These are phyloP conservation scores for Jacana jacana DNA, from an alignment of 2,113 vertebrate genomes.

Conservation along the genomic window DNA sequence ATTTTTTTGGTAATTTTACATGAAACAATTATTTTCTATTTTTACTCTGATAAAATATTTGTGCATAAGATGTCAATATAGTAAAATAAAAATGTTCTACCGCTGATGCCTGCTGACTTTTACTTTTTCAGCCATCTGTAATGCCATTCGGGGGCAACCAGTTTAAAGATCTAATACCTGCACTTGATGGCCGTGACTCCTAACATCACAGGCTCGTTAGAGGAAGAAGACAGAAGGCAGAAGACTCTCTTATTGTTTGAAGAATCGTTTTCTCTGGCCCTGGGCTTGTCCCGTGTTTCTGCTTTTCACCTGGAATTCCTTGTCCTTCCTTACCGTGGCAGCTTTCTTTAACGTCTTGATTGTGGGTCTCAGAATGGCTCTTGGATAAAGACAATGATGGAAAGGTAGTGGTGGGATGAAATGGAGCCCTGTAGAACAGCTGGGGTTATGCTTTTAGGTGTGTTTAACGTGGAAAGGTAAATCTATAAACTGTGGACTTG, in stretches of 20 bases:
- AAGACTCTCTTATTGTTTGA: not conserved
- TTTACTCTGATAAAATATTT: conserved; percentile 81
- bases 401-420: not conserved
- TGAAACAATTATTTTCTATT: conserved; percentile 80
- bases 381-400: not conserved
- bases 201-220: not conserved
- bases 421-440: not conserved
- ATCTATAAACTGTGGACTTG: not conserved
- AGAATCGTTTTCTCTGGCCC: not conserved
- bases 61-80: conserved; percentile 82
- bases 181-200: not conserved
- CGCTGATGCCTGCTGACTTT: conserved; percentile 17
- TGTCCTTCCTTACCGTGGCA: not conserved
- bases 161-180: not conserved
- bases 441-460: not conserved
- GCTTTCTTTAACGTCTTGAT: not conserved
- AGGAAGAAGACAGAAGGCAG: not conserved
- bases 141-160: not conserved
- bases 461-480: not conserved
- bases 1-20: conserved; percentile 77
- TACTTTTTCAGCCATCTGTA: not conserved
- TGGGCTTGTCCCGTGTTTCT: not conserved
- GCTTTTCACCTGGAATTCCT: not conserved
- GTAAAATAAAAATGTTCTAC: conserved; percentile 79
- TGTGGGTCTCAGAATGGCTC: not conserved